Percentiles rank a stretch among this genome's conserved stretches.
Evolutionary conservation across 2,888 invertebrate species (phyloP).

Genomic region (Orthosia incerta): DNA sequence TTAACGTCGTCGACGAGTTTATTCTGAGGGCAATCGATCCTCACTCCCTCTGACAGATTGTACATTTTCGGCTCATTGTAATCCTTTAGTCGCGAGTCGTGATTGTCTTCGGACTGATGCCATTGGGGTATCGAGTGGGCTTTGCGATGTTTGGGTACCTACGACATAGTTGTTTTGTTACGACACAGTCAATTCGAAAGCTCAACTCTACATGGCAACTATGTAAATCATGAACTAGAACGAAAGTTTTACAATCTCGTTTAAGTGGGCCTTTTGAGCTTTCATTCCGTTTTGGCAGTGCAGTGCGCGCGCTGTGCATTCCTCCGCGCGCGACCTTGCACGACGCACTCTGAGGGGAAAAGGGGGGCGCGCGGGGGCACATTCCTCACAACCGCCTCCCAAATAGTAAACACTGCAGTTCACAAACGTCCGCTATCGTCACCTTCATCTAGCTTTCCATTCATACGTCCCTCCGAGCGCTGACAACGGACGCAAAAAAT

Average conservation of each 20-base stretch:
- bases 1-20: slow-evolving; percentile 55
- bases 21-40: slow-evolving; percentile 58
- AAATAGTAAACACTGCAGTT: slow-evolving; percentile 69
- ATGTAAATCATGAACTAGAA: background rate
- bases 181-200: background rate
- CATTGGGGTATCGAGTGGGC: slow-evolving; percentile 1
- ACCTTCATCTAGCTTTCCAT: slow-evolving; percentile 72
- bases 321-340: slow-evolving; percentile 77
- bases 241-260: no score
- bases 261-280: slow-evolving; percentile 39
- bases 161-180: background rate
- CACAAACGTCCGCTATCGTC: slow-evolving; percentile 65
- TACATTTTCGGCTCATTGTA: slow-evolving; percentile 47
- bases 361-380: slow-evolving; percentile 52
- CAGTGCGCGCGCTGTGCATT: slow-evolving; percentile 69
- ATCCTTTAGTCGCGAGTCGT: slow-evolving; percentile 42
- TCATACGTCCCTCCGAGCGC: slow-evolving; percentile 74
- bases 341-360: slow-evolving; percentile 51
- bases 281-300: slow-evolving; percentile 17
- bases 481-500: slow-evolving; percentile 65
- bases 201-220: background rate
- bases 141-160: background rate
- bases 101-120: slow-evolving; percentile 33
- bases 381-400: slow-evolving; percentile 70
- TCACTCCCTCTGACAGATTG: slow-evolving; percentile 43